Percentiles rank a stretch among this genome's conserved stretches.
Evolutionary conservation across 2,797 vertebrate genomes (phyloP).

Genomic region (Peromyscus aztecus): DNA sequence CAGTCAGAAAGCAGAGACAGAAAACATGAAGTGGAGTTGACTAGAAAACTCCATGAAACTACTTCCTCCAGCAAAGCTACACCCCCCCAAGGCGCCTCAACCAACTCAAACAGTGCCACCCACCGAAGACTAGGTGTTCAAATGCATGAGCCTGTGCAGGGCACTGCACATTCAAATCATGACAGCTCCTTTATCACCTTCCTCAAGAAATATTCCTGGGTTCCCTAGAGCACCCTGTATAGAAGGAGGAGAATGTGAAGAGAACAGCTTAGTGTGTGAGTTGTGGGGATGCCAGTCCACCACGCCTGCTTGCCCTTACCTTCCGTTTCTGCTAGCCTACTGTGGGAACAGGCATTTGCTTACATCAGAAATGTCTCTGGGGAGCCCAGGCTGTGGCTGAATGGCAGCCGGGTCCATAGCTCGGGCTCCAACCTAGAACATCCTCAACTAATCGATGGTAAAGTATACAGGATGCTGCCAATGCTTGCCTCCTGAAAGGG

Average conservation of each 20-base stretch:
- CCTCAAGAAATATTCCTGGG: fast-evolving
- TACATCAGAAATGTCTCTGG: background rate
- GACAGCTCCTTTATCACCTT: background rate
- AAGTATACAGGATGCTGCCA: no score
- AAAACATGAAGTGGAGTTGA: background rate
- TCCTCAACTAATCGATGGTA: fast-evolving
- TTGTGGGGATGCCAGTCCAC: fast-evolving
- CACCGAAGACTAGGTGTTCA: background rate
- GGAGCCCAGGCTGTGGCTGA: background rate
- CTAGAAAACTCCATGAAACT: no score
- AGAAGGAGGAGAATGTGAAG: background rate
- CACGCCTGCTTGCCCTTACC: background rate
- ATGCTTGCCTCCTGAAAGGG: background rate
- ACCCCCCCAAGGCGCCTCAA: no score
- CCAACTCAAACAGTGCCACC: background rate
- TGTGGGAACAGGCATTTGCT: background rate
- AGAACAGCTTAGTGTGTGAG: fast-evolving
- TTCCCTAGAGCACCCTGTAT: fast-evolving
- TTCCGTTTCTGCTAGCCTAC: fast-evolving
- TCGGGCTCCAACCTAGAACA: background rate
- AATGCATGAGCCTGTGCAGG: background rate
- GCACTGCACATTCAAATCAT: background rate
- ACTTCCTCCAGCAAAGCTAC: background rate
- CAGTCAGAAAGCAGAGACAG: background rate
- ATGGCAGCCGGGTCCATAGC: fast-evolving